These are phyloP conservation scores for Xiphias gladius DNA, from an alignment of 2,113 vertebrate species.

Conservation along the genomic window DNA sequence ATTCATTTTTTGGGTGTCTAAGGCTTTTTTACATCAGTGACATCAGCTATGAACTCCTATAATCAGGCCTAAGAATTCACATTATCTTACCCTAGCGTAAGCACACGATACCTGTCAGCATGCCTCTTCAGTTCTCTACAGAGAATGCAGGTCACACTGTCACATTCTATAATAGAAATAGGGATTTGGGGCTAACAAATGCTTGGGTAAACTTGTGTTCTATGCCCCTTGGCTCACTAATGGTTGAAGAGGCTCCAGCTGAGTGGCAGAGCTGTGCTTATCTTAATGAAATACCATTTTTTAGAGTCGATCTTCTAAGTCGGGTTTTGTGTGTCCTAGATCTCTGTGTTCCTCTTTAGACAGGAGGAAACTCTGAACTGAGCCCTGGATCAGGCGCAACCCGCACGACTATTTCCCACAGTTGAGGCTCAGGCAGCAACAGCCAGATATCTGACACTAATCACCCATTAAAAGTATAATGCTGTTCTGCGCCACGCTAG, in stretches of 20 bases:
- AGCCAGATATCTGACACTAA: slow-evolving; percentile 87
- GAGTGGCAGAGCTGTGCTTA: slow-evolving; percentile 54
- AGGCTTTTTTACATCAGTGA: background rate
- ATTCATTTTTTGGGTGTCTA: background rate
- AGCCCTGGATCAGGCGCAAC: slow-evolving; percentile 81
- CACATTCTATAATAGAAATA: slow-evolving; percentile 50
- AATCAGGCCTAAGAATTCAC: slow-evolving; percentile 33
- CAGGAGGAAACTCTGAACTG: slow-evolving; percentile 80
- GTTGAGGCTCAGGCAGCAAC: slow-evolving; percentile 68
- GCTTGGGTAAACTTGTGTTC: slow-evolving; percentile 25
- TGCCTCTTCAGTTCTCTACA: slow-evolving; percentile 37
- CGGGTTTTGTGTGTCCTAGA: slow-evolving; percentile 53
- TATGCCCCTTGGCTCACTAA: slow-evolving; percentile 16
- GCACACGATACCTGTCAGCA: slow-evolving; percentile 14
- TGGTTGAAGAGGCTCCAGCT: slow-evolving; percentile 39
- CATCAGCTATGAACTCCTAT: slow-evolving; percentile 15
- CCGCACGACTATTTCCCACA: slow-evolving; percentile 83
- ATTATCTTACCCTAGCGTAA: slow-evolving; percentile 28
- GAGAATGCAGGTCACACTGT: slow-evolving; percentile 11
- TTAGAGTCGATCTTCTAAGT: slow-evolving; percentile 60
- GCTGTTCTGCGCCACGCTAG: slow-evolving; percentile 63
- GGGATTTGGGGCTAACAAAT: slow-evolving; percentile 14
- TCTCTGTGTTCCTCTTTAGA: slow-evolving; percentile 68
- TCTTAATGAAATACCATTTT: slow-evolving; percentile 69
- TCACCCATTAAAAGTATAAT: slow-evolving; percentile 85